Conservation (phyloP, 2,888 invertebrate species). For the Drosophila aldrichi region DNA sequence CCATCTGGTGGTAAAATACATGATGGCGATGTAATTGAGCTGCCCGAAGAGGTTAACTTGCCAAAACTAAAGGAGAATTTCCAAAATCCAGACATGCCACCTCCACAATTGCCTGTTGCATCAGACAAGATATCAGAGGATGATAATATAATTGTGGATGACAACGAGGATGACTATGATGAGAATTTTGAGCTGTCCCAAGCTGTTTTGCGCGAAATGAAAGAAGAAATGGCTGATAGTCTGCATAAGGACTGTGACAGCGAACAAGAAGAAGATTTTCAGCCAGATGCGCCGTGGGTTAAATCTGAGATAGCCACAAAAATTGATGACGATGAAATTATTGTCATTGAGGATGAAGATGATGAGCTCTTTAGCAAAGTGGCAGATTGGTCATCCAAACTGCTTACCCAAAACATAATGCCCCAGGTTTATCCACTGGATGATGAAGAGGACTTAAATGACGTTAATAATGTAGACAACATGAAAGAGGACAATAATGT, state of each 20-base stretch:
- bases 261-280: constrained; percentile 33
- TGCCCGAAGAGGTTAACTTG: constrained; percentile 15
- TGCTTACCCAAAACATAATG: constrained; percentile 73
- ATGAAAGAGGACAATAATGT: neutral
- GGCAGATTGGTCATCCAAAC: constrained; percentile 74
- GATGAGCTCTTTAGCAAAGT: constrained; percentile 73
- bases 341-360: constrained; percentile 74
- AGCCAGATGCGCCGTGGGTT: neutral
- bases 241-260: constrained; percentile 24
- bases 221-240: constrained; percentile 69
- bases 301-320: constrained; percentile 31
- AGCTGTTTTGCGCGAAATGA: constrained; percentile 76
- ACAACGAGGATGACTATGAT: constrained; percentile 53
- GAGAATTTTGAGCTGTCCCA: constrained; percentile 79
- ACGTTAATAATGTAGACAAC: constrained; percentile 12
- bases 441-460: constrained; percentile 4
- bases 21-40: constrained; percentile 59
- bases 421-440: constrained; percentile 77
- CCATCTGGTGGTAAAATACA: constrained; percentile 27
- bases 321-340: constrained; percentile 49
- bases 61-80: neutral
- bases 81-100: neutral
- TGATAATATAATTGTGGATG: neutral
- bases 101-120: neutral
- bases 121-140: neutral